Evolutionary conservation across 2,888 invertebrate species (phyloP).

Genomic region (Erebia epiphron): DNA sequence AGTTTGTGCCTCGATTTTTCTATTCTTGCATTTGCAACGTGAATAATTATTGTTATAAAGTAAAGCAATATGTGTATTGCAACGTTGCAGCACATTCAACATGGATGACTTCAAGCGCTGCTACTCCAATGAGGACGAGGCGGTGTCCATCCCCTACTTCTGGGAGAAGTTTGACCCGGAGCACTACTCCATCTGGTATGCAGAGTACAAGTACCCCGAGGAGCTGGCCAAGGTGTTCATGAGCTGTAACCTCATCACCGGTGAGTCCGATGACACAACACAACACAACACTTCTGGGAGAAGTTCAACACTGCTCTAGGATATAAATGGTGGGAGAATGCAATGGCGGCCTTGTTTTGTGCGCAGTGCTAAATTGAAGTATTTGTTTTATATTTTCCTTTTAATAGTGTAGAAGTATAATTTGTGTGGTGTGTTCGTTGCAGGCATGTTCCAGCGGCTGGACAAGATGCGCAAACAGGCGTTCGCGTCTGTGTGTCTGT

Average conservation of each 20-base stretch:
- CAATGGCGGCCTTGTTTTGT: no score
- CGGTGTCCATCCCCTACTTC: constrained; percentile 97
- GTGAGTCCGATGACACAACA: constrained; percentile 64
- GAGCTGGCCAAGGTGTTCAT: constrained; percentile 97
- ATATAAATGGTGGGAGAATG: no score
- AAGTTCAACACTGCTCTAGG: no score
- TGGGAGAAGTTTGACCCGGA: constrained; percentile 99
- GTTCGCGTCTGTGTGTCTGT: constrained; percentile 96
- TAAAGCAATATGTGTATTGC: neutral
- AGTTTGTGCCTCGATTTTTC: no score
- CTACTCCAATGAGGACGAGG: constrained; percentile 98
- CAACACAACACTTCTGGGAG: no score
- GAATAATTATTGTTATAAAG: no score
- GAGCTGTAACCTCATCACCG: constrained; percentile 98
- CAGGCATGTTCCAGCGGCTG: constrained; percentile 98
- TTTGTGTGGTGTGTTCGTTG: neutral
- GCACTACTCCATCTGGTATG: constrained; percentile 98
- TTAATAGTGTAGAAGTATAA: no score
- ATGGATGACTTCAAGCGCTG: constrained; percentile 98
- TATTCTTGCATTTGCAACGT: no score
- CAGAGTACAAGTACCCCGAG: constrained; percentile 97
- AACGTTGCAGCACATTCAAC: constrained; percentile 88
- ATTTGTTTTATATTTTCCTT: no score
- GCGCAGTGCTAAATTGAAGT: no score
- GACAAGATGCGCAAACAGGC: constrained; percentile 99